Evolutionary conservation across 2,797 vertebrate genomes (phyloP), one percentile per base, ranked within the genome.

Genomic region (Phoebastria nigripes): DNA sequence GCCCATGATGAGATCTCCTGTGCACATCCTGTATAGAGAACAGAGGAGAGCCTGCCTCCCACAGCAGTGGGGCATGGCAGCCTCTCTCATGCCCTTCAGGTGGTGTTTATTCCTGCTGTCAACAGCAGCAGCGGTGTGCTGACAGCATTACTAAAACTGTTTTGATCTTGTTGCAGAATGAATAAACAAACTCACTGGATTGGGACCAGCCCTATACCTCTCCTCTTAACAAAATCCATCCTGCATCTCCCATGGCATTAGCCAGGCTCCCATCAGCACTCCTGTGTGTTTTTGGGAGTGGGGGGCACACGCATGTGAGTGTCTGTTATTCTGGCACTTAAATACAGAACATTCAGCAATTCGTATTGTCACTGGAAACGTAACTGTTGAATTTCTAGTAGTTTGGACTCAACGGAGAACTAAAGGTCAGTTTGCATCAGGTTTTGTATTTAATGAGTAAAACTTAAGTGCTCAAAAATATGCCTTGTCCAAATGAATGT

Each of bases 371-470:
- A 59, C 37, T 66, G 19, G 42, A 94, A 83, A 62, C 0, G 0
- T 54, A 86, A 91, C 58, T 37, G 35, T 73, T 90, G 35, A 46
- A 70, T 67, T 88, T 85, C 63, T 92, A 49, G 33, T 25, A 87
- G 67, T 51, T 61, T 93, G 62, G 54, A 76, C 66, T 85, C 56
- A 71, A 9, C 1, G 12, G 19, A 74, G 44, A 89, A 15, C 72
- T 94, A 92, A 93, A 92, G 67, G 69, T 86, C 94, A 88, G 71
- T 78, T 91, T 94, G 77, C 41, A 91, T 90, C 80, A 76, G 58
- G 62, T 90, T 96, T 91, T 88, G 14, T 88, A 59, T 90, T 89
- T 88, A 74, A 79, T 6, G 31, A 95, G 42, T 81, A 86, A 96
- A 92, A 80, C 47, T 87, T 73, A 56, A 79, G 77, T 70, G 42